Evolutionary conservation across 1,140 invertebrate genomes (phyloP).

Genomic region (Platyura marginata): DNA sequence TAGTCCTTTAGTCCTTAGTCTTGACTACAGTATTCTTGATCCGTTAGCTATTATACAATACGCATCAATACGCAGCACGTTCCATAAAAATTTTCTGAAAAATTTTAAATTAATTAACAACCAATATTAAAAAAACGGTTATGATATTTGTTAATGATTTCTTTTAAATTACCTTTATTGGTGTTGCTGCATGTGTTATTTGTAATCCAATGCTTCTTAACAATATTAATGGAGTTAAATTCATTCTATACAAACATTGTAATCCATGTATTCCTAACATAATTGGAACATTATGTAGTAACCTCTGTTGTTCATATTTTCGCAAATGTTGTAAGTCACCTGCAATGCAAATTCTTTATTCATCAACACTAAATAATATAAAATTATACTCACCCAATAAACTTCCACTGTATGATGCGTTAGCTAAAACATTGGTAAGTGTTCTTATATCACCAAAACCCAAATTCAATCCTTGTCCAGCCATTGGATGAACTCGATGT

Average conservation of each 20-base stretch:
- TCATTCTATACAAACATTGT: slow-evolving; percentile 64
- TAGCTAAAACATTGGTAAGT: slow-evolving; percentile 47
- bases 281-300: slow-evolving; percentile 73
- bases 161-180: slow-evolving; percentile 38
- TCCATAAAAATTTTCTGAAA: no score
- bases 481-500: slow-evolving; percentile 88
- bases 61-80: no score
- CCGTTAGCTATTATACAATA: no score
- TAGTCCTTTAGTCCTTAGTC: no score
- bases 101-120: no score
- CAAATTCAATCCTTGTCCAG: slow-evolving; percentile 93
- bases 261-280: slow-evolving; percentile 76
- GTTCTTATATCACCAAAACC: slow-evolving; percentile 82
- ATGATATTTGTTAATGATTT: no score
- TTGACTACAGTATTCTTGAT: no score
- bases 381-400: slow-evolving; percentile 37
- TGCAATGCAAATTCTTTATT: slow-evolving; percentile 14
- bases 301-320: slow-evolving; percentile 69
- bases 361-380: neutral
- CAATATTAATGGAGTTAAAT: slow-evolving; percentile 60
- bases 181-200: slow-evolving; percentile 54
- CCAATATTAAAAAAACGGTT: no score
- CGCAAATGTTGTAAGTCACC: slow-evolving; percentile 46
- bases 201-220: slow-evolving; percentile 71
- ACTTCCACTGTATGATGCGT: slow-evolving; percentile 51